Base-by-base conservation (phyloP, 2,797 vertebrate genomes). In the Linurgus olivaceus region DNA sequence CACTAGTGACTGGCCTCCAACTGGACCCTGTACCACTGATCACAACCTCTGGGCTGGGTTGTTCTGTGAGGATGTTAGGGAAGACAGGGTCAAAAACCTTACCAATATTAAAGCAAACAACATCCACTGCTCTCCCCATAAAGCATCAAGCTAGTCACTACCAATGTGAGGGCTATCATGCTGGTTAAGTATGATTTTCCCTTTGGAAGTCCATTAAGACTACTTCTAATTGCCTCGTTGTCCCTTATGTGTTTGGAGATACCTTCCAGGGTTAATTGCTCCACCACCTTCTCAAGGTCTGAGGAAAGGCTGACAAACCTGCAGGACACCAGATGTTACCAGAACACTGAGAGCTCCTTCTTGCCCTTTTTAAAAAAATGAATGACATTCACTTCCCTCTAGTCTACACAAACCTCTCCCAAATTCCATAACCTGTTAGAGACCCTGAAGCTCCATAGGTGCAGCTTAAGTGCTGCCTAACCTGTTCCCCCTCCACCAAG, bases 391-490 rank as follows among this genome's bases (percentile, higher is more conserved):
- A 47, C 29, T 76, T 62, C 63, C 37, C 31, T 72, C 31, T 26
- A 29, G 37, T 55, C 47, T 61, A 65, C 42, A 78, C 10, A 16
- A 91, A 75, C 5, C 7, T 61, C 42, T 72, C 38, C 12, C n/a
- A 65, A 37, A 68, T 57, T 85, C 59, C 13, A 17, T 3, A 10
- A 68, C 26, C 26, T 42, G 26, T 73, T 40, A 42, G 48, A 75
- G 24, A 68, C 19, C 29, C 35, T 4, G 13, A 23, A 80, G 15
- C 38, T 62, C 31, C 0, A 0, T 3, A 17, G 2, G 10, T 20
- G 16, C 52, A 86, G 28, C 12, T 59, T 25, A 51, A 67, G 20
- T n/a, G 42, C 45, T 48, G 16, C 42, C 33, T 68, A 52, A 66
- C 23, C 38, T 65, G 21, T 9, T 74, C 17, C 21, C 48, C 17